Evolutionary conservation across 2,797 vertebrate genomes (phyloP).

Genomic region (Arnoldichthys spilopterus): DNA sequence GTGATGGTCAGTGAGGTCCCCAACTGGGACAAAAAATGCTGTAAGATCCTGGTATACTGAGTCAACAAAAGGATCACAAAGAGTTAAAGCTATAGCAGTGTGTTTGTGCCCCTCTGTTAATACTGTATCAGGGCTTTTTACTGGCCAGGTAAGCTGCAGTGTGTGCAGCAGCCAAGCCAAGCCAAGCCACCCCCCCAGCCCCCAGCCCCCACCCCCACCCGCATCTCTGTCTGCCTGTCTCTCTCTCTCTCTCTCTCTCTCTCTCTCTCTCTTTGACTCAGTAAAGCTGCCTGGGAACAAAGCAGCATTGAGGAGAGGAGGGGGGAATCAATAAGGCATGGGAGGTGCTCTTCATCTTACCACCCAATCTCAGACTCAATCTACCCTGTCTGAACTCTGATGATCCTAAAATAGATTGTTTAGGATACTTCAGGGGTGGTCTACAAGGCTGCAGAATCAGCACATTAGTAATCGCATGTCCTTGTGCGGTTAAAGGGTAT

Average conservation of each 20-base stretch:
- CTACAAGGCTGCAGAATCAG: slow-evolving; percentile 1
- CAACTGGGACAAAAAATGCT: background rate
- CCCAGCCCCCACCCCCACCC: too few relatives aligned
- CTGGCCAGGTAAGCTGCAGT: slow-evolving; percentile 25
- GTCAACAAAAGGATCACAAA: background rate
- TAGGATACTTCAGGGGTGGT: background rate
- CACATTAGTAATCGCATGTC: background rate
- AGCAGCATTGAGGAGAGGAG: slow-evolving; percentile 5
- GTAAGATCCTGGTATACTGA: background rate
- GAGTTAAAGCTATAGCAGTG: slow-evolving; percentile 4
- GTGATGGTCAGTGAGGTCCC: too few relatives aligned
- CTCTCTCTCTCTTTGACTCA: slow-evolving; percentile 34
- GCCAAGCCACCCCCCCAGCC: too few relatives aligned
- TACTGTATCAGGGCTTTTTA: slow-evolving; percentile 20
- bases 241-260: too few relatives aligned
- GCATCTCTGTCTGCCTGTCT: too few relatives aligned
- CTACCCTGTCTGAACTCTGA: slow-evolving; percentile 25
- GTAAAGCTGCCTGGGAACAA: slow-evolving; percentile 26
- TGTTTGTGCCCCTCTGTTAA: background rate
- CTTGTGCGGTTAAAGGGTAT: background rate
- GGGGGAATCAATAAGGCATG: slow-evolving; percentile 19
- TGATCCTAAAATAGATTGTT: slow-evolving; percentile 35
- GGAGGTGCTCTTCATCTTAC: slow-evolving; percentile 34
- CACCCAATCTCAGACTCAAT: slow-evolving; percentile 1
- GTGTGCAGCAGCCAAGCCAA: slow-evolving; percentile 36